Evolutionary conservation across 2,888 invertebrate genomes (phyloP).

Genomic region (Bellardia bayeri): DNA sequence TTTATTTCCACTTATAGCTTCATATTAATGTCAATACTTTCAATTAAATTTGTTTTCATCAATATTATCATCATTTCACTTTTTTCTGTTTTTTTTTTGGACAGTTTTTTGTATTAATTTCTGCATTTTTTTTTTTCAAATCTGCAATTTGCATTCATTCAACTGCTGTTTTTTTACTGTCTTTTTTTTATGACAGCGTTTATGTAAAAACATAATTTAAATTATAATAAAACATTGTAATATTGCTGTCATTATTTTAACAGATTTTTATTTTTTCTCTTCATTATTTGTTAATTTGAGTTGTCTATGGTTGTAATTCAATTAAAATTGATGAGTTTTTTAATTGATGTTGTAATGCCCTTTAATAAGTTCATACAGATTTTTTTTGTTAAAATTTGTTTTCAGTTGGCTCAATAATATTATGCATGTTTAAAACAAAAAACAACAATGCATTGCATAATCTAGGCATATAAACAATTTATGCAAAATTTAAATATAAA

Average conservation of each 20-base stretch:
- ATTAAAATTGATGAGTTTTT: slow-evolving; percentile 74
- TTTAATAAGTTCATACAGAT: slow-evolving; percentile 67
- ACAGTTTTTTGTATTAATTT: slow-evolving; percentile 63
- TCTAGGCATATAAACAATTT: slow-evolving; percentile 61
- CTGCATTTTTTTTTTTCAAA: slow-evolving; percentile 46
- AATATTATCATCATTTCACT: slow-evolving; percentile 71
- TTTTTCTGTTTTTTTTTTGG: slow-evolving; percentile 38
- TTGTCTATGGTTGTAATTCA: slow-evolving; percentile 73
- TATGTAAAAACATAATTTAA: slow-evolving; percentile 70
- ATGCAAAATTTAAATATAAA: slow-evolving; percentile 48
- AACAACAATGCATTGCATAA: slow-evolving; percentile 56
- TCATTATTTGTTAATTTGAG: slow-evolving; percentile 71
- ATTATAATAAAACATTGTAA: slow-evolving; percentile 69
- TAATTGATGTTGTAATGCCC: slow-evolving; percentile 73
- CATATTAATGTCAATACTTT: slow-evolving; percentile 69
- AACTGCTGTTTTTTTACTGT: not conserved
- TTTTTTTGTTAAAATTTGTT: slow-evolving; percentile 20
- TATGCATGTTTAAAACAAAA: slow-evolving; percentile 25
- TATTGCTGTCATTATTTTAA: slow-evolving; percentile 71
- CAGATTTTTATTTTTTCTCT: slow-evolving; percentile 60
- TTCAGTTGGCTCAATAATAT: slow-evolving; percentile 44
- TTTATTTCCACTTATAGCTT: slow-evolving; percentile 41
- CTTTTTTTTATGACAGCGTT: slow-evolving; percentile 57
- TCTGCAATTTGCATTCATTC: slow-evolving; percentile 53
- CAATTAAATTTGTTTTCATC: slow-evolving; percentile 75